Base-by-base conservation (phyloP, 2,888 invertebrate species). In the Eupithecia subfuscata region DNA sequence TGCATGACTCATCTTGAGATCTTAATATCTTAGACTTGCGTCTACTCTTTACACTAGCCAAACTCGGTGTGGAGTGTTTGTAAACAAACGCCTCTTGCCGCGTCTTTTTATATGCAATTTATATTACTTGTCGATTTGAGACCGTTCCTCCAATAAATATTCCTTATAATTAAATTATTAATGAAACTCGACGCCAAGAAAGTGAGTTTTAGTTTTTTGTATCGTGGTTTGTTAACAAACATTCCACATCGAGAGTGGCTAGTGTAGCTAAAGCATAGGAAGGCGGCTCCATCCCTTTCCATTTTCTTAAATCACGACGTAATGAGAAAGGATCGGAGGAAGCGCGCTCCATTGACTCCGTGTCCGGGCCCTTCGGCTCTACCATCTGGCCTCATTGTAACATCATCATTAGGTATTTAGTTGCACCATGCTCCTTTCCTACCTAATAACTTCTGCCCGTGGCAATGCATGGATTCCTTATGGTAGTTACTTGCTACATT, bases 301-400 rank as follows among this genome's bases (percentile, higher is more conserved):
- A 78, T 87, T 88, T 37, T 86, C 84, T 85, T 64, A 91, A 94
- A 94, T 94, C 94, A 91, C 89, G 83, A 91, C 88, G 87, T 89
- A 90, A 90, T 91, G 92, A 94, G 93, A 92, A 93, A 91, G 90
- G 91, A 84, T 85, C 84, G 85, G 85, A 90, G 94, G 94, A 95
- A 93, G 89, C 86, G 89, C 93, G 94, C 94, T 93, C 89, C 93
- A 94, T 93, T 94, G 93, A 90, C 89, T 89, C 81, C 88, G 90
- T 88, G 75, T 73, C 83, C 82, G 82, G 82, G 84, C 88, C 91
- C 90, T 89, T 86, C 84, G 84, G 81, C 83, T 84, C 84, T 83
- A 81, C 86, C 89, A 88, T 88, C 88, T 90, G 90, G 87, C 86
- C 85, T 80, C 78, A 78, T 77, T 65, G 73, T 67, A 77, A 76